Percentiles rank a stretch among this genome's conserved stretches.
phyloP scores from a whole-genome alignment of 2,797 vertebrate genomes.

The Myotis pilosus region DNA sequence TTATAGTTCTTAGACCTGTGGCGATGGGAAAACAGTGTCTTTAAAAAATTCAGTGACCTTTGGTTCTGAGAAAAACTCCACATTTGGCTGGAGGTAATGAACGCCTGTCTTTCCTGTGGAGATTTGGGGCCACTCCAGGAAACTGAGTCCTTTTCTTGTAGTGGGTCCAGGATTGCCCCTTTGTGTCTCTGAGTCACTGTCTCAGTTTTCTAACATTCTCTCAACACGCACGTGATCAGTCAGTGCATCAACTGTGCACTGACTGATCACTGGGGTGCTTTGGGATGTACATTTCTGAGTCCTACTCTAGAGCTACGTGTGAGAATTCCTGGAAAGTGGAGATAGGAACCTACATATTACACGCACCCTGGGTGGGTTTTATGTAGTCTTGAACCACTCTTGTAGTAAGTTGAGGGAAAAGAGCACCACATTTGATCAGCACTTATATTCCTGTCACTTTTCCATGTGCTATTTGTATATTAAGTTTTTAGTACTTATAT shows the following conservation, averaged over 20 bases:
- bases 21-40: neutral
- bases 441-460: neutral
- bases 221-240: neutral
- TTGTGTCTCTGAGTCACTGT: neutral
- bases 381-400: neutral
- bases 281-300: neutral
- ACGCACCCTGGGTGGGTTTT: neutral
- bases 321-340: neutral
- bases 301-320: neutral
- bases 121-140: neutral
- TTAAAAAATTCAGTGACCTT: neutral
- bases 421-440: neutral
- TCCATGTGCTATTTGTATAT: neutral
- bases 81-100: neutral
- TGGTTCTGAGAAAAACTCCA: neutral
- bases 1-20: neutral
- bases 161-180: neutral
- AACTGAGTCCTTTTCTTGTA: neutral
- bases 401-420: neutral
- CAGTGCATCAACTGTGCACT: fast-evolving
- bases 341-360: neutral
- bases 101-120: neutral
- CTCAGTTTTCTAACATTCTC: neutral
- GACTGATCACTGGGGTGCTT: neutral
- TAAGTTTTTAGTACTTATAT: neutral